These are phyloP conservation scores for Hydrochoerus hydrochaeris DNA, from an alignment of 2,113 vertebrate genomes.

Conservation along the genomic window DNA sequence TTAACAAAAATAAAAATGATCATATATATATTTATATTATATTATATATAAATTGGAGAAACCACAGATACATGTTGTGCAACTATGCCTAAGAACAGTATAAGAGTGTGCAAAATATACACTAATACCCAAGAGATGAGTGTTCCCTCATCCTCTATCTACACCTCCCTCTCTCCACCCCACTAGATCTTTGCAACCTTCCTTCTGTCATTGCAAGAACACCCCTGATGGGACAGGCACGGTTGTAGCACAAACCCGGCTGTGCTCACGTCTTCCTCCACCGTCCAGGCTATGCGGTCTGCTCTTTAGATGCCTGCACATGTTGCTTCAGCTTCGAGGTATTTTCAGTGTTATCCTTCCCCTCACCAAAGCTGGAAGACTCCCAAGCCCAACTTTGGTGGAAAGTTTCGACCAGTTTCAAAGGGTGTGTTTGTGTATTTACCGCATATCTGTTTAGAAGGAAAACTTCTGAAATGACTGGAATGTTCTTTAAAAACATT, in stretches of 20 bases:
- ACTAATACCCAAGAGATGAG: not conserved
- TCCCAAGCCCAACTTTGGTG: not conserved
- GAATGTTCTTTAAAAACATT: constrained; percentile 70
- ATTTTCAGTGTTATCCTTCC: not conserved
- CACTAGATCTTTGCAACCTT: not conserved
- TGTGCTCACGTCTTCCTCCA: not conserved
- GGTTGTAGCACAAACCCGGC: not conserved
- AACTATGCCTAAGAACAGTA: not conserved
- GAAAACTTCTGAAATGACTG: constrained; percentile 68
- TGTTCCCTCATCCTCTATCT: not conserved
- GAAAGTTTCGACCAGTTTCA: constrained; percentile 1
- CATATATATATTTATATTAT: not conserved
- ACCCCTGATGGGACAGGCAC: not conserved
- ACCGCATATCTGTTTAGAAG: constrained; percentile 50
- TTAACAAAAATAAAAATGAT: not conserved
- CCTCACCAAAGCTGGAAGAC: not conserved
- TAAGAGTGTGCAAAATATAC: not conserved
- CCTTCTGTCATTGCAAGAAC: not conserved
- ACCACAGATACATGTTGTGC: not conserved
- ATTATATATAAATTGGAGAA: not conserved
- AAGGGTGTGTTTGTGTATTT: constrained; percentile 63
- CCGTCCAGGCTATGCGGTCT: not conserved
- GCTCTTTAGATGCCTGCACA: not conserved
- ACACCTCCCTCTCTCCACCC: too few relatives aligned
- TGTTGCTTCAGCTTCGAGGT: not conserved